Percentiles rank a stretch among this genome's conserved stretches.
phyloP scores from a whole-genome alignment of 2,888 invertebrate species.

The Cyaniris semiargus region DNA sequence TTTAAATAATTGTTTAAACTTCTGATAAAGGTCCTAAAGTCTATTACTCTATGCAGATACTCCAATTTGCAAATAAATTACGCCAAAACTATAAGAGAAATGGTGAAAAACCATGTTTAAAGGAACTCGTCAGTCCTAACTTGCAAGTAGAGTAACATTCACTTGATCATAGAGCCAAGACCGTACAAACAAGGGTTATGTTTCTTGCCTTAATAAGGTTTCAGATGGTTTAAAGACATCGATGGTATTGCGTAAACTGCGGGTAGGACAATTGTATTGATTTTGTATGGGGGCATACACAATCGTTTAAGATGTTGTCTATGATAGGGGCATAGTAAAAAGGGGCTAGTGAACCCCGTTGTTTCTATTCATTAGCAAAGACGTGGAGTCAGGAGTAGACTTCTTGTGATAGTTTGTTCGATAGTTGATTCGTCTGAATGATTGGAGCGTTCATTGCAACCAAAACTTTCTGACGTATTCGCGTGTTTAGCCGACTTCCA shows the following conservation, averaged over 20 bases:
- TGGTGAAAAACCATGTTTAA: not conserved
- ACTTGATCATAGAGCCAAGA: not conserved
- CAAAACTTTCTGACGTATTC: not conserved
- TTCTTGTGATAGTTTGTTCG: not conserved
- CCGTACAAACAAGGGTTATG: not conserved
- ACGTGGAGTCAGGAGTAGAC: not conserved
- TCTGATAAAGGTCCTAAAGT: too few species aligned
- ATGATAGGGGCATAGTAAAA: constrained; percentile 2
- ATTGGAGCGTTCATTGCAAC: not conserved
- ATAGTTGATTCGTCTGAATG: not conserved
- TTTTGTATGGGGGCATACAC: constrained; percentile 10
- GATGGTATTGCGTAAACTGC: not conserved
- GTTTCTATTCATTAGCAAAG: constrained; percentile 7
- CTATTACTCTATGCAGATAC: not conserved
- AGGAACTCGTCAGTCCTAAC: too few species aligned
- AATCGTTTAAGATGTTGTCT: constrained; percentile 12
- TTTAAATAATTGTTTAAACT: not conserved
- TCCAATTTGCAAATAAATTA: not conserved
- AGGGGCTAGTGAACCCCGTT: constrained; percentile 5
- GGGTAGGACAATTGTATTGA: constrained; percentile 8
- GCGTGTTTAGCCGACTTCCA: not conserved
- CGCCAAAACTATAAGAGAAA: not conserved
- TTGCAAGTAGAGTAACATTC: not conserved
- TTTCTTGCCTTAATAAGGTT: constrained; percentile 14
- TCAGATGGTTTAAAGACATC: constrained; percentile 14